Evolutionary conservation across 2,797 vertebrate genomes (phyloP), one percentile per base, ranked within the genome.

Genomic region (Sebastes goodei): DNA sequence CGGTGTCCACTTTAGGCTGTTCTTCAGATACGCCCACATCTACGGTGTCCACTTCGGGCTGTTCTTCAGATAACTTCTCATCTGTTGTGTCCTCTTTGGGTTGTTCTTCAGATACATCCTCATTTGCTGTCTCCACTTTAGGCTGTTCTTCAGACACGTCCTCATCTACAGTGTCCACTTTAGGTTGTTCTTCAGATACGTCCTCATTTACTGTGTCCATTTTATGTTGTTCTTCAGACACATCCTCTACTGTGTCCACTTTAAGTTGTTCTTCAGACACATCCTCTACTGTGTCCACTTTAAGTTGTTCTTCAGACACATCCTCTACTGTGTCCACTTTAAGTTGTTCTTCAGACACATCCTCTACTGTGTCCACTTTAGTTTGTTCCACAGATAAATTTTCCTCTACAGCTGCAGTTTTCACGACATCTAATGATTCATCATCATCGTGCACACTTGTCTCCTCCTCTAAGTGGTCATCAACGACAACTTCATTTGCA

Each of bases 401-500:
- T 6, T 82, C 73, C 5, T 82, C 88, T 10, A n/a, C 82, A 67
- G 62, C 29, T 57, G 52, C 60, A 0, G 72, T 80, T 80, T 85
- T 66, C 46, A 59, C 12, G 27, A 12, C 14, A 29, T 68, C 73
- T 35, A 74, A 75, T 21, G 74, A 20, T 30, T 68, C 69, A 33
- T 29, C 0, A 4, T 70, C 9, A 33, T 10, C 1, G 0, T 32
- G 25, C 30, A 7, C 49, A 70, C 4, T 29, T 63, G 25, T 27
- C 53, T 11, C 17, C 23, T 80, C 76, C 10, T 69, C 46, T 2
- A 20, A 4, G 5, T 57, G 52, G 10, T 69, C 25, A 42, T 32
- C 15, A n/a, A 4, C 27, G 3, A 63, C 23, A 46, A 30, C 68
- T 21, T 78, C 68, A n/a, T 32, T 25, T 29, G 25, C 20, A 29